Evolutionary conservation across 2,888 invertebrate species (phyloP).

Genomic region (Nyleta sp.): DNA sequence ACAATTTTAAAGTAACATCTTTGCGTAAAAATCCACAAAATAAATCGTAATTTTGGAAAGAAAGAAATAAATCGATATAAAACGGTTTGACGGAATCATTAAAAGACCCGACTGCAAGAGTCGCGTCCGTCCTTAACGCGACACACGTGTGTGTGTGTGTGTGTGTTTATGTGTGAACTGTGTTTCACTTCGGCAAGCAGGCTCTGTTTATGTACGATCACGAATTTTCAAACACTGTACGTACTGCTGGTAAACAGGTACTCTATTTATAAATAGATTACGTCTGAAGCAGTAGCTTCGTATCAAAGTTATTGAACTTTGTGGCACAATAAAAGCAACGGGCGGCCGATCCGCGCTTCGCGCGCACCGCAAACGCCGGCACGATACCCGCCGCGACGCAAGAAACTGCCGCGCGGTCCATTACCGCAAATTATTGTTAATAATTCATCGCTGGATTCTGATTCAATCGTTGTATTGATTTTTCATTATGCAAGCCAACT

Average conservation of each 20-base stretch:
- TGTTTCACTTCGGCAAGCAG: neutral
- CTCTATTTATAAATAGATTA: constrained; percentile 56
- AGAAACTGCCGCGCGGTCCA: constrained; percentile 24
- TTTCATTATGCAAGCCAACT: constrained; percentile 36
- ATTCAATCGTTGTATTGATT: constrained; percentile 43
- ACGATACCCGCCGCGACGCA: neutral
- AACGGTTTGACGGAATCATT: too few relatives aligned
- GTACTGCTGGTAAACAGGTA: constrained; percentile 38
- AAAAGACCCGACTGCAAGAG: too few relatives aligned
- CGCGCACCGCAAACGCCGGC: neutral
- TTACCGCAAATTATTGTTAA: constrained; percentile 36
- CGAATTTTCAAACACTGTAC: constrained; percentile 38
- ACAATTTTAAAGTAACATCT: too few relatives aligned
- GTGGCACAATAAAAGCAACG: constrained; percentile 35
- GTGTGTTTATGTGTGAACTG: neutral
- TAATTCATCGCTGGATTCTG: constrained; percentile 31
- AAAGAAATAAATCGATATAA: too few relatives aligned
- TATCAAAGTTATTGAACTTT: constrained; percentile 55
- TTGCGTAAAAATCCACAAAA: too few relatives aligned
- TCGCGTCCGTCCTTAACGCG: too few relatives aligned
- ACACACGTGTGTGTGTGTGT: too few relatives aligned
- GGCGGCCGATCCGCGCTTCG: constrained; percentile 7
- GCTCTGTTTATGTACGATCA: constrained; percentile 18
- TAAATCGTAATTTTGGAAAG: too few relatives aligned
- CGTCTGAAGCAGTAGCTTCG: constrained; percentile 31